phyloP scores from a whole-genome alignment of 2,113 vertebrate species.

The Cacatua alba region DNA sequence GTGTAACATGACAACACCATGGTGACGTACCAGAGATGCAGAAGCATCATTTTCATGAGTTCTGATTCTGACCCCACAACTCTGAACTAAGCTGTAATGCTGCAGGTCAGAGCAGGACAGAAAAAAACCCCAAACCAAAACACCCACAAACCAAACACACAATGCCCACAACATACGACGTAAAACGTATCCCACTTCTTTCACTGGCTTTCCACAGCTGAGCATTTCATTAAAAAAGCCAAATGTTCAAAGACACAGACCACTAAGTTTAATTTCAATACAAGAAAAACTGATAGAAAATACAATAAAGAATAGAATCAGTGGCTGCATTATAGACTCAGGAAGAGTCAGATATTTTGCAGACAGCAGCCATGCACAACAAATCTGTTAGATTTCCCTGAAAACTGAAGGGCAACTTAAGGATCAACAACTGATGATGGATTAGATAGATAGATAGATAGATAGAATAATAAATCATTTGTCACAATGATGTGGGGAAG shows the following conservation, averaged over 20 bases:
- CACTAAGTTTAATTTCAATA: not conserved
- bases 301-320: not conserved
- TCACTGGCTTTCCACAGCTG: not conserved
- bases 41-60: rapidly evolving
- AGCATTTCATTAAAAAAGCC: not conserved
- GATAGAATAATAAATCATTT: not conserved
- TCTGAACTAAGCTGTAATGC: not conserved
- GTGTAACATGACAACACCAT: not conserved
- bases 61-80: not conserved
- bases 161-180: not conserved
- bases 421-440: not conserved
- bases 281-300: not conserved
- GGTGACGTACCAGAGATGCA: not conserved
- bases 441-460: too few species aligned
- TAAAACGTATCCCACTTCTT: not conserved
- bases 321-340: rapidly evolving
- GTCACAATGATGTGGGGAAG: not conserved
- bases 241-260: not conserved
- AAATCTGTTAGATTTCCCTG: not conserved
- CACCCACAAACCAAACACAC: not conserved
- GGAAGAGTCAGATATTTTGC: not conserved
- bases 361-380: not conserved
- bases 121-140: not conserved
- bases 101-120: not conserved
- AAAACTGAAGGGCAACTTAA: not conserved